Evolutionary conservation across 2,888 invertebrate species (phyloP).

Genomic region (Diabrotica balteata): DNA sequence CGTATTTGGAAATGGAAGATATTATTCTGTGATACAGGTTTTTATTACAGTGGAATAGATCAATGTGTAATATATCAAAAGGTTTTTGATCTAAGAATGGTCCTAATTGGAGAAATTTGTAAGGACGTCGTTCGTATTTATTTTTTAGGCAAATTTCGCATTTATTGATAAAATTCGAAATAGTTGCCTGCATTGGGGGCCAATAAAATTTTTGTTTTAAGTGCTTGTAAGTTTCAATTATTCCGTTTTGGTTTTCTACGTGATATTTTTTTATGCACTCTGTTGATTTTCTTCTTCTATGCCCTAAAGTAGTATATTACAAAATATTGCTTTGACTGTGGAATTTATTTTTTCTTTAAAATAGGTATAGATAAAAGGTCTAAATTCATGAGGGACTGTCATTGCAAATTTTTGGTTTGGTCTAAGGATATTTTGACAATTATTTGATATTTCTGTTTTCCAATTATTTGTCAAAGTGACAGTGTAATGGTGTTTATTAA

Average conservation of each 20-base stretch:
- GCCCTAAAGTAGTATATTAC: no score
- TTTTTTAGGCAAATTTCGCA: no score
- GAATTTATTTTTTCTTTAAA: neutral
- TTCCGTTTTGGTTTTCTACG: constrained; percentile 6
- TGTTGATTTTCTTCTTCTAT: neutral
- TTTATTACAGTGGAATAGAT: constrained; percentile 5
- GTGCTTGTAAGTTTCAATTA: constrained; percentile 54
- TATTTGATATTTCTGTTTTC: neutral
- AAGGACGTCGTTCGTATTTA: constrained; percentile 2
- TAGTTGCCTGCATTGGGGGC: no score
- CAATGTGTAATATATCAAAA: constrained; percentile 9
- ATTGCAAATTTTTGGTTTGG: no score
- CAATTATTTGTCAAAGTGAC: neutral
- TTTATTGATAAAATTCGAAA: no score
- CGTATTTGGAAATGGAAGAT: neutral
- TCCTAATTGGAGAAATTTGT: constrained; percentile 5
- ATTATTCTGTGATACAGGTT: constrained; percentile 1
- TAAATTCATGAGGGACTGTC: neutral
- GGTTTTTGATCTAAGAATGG: constrained; percentile 7
- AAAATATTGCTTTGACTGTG: neutral
- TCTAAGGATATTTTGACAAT: neutral
- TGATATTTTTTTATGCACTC: constrained; percentile 7
- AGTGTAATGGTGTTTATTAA: neutral
- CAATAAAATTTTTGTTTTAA: no score
- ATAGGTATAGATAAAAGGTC: neutral